Percentiles rank a stretch among this genome's conserved stretches.
Evolutionary conservation across 2,113 vertebrate genomes (phyloP).

Genomic region (Dromaius novaehollandiae): DNA sequence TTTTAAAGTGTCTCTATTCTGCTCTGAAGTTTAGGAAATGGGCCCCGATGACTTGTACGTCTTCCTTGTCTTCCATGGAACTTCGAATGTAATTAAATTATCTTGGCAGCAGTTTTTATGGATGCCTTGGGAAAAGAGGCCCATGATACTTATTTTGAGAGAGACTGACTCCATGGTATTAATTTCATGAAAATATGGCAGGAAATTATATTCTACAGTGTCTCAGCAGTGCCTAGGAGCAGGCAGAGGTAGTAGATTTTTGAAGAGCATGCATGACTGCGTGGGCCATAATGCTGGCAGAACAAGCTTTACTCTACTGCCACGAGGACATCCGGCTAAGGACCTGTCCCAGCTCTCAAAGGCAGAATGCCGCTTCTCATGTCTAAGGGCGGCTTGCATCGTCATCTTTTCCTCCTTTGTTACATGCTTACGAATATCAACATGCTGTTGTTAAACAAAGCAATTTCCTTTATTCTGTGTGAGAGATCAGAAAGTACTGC

Average conservation of each 20-base stretch:
- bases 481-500: background rate
- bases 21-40: slow-evolving; percentile 7
- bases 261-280: background rate
- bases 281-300: background rate
- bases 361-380: background rate
- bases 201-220: background rate
- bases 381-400: background rate
- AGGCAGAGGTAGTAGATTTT: background rate
- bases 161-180: background rate
- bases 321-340: background rate
- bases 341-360: background rate
- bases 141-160: slow-evolving; percentile 6
- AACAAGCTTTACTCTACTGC: background rate
- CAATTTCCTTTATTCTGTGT: background rate
- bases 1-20: background rate
- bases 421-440: slow-evolving; percentile 1
- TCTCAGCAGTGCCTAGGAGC: background rate
- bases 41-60: background rate
- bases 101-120: background rate
- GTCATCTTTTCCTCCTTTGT: background rate
- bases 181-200: background rate
- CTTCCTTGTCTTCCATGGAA: background rate
- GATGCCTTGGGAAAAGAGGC: background rate
- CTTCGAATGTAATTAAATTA: slow-evolving; percentile 15
- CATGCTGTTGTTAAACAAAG: background rate